Conservation (phyloP, 2,888 invertebrate genomes). For the Acanthopleura granulata region DNA sequence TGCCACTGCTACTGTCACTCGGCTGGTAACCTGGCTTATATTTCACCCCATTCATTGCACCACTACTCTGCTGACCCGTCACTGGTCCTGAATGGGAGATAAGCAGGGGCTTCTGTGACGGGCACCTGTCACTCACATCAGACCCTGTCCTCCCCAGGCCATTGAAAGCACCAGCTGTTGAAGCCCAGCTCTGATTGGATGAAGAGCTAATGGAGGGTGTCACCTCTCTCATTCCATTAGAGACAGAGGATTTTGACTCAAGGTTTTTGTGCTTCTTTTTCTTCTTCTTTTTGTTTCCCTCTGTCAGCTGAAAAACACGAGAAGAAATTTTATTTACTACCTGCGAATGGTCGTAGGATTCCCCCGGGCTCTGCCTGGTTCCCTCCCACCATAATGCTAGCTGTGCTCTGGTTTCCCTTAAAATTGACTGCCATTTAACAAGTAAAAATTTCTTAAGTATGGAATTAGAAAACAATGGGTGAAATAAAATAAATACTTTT, state of each 20-base stretch:
- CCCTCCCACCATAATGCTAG: too few relatives aligned
- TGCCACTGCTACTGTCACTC: background rate
- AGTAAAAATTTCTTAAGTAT: too few relatives aligned
- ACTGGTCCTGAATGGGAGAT: background rate
- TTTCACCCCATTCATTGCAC: background rate
- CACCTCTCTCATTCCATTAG: too few relatives aligned
- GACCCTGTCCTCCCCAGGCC: background rate
- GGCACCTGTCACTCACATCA: background rate
- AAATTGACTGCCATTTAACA: too few relatives aligned
- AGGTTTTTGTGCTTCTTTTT: slow-evolving; percentile 20
- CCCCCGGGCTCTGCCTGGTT: too few relatives aligned
- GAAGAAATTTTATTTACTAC: background rate
- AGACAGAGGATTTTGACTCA: background rate
- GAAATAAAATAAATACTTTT: too few relatives aligned
- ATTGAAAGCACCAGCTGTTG: background rate
- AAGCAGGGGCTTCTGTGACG: background rate
- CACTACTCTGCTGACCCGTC: background rate
- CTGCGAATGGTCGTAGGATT: background rate
- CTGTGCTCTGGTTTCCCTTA: too few relatives aligned
- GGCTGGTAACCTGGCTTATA: background rate
- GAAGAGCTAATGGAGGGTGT: too few relatives aligned
- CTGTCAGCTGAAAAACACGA: background rate
- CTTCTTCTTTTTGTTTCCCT: slow-evolving; percentile 24
- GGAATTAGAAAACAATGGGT: too few relatives aligned
- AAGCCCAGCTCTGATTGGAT: too few relatives aligned